phyloP scores from a whole-genome alignment of 2,888 invertebrate species.

The Dusona sp. region DNA sequence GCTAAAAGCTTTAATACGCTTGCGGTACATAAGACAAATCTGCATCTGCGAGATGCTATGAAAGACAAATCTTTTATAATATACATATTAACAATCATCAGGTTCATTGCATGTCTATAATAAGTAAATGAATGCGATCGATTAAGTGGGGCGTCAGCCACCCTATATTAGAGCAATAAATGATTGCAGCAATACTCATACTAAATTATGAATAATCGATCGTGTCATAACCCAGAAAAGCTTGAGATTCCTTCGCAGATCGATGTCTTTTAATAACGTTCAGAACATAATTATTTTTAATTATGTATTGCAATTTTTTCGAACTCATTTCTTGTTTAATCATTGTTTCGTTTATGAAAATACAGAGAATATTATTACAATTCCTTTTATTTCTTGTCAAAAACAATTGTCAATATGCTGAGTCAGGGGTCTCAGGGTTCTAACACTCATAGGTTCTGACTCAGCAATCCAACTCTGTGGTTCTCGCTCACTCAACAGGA shows the following conservation, averaged over 20 bases:
- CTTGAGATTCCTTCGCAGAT: neutral
- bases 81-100: constrained; percentile 75
- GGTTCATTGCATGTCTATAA: constrained; percentile 77
- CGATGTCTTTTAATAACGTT: neutral
- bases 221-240: neutral
- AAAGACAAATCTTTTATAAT: constrained; percentile 76
- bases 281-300: neutral
- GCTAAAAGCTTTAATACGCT: constrained; percentile 62
- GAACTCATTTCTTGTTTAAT: neutral
- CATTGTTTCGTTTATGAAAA: neutral
- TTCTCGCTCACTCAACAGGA: too few species aligned
- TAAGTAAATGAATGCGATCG: constrained; percentile 48
- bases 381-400: neutral
- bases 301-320: neutral
- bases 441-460: too few species aligned
- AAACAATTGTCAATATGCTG: neutral
- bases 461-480: too few species aligned
- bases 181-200: constrained; percentile 76
- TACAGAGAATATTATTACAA: neutral
- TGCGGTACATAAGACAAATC: constrained; percentile 52
- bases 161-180: constrained; percentile 76
- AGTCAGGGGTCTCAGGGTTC: neutral
- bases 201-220: constrained; percentile 5
- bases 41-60: constrained; percentile 62
- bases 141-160: constrained; percentile 24